Evolutionary conservation across 2,113 vertebrate species (phyloP).

Genomic region (Rhinoderma darwinii): DNA sequence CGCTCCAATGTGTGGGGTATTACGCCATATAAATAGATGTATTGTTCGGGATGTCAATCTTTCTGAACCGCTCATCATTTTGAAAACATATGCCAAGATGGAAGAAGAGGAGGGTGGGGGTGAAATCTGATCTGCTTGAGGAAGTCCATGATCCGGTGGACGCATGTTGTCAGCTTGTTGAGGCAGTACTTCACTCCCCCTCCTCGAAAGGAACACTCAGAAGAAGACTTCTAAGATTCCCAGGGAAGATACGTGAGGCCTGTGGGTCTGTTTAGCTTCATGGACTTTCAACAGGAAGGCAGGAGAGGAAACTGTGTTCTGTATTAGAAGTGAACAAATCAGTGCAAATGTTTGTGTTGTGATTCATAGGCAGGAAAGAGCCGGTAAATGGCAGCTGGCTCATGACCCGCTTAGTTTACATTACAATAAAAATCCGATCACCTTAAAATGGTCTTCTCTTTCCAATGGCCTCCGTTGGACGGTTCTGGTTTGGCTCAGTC

Average conservation of each 20-base stretch:
- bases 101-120: background rate
- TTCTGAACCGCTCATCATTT: slow-evolving; percentile 44
- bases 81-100: slow-evolving; percentile 29
- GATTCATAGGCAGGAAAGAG: slow-evolving; percentile 51
- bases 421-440: slow-evolving; percentile 30
- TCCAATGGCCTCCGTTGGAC: background rate
- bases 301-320: slow-evolving; percentile 49
- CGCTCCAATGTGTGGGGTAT: slow-evolving; percentile 36
- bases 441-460: background rate
- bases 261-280: slow-evolving; percentile 52
- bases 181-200: background rate
- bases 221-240: slow-evolving; percentile 2
- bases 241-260: slow-evolving; percentile 37
- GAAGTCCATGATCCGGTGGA: slow-evolving; percentile 11
- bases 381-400: slow-evolving; percentile 6
- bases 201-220: background rate
- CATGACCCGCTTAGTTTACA: slow-evolving; percentile 31
- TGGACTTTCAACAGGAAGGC: slow-evolving; percentile 50
- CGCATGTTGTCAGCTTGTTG: slow-evolving; percentile 15
- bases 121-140: slow-evolving; percentile 41
- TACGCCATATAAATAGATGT: slow-evolving; percentile 52
- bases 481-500: background rate
- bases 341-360: slow-evolving; percentile 51
- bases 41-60: slow-evolving; percentile 48
- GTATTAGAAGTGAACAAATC: slow-evolving; percentile 48